phyloP scores from a whole-genome alignment of 2,888 invertebrate species.

The Podotricha telesiphe region DNA sequence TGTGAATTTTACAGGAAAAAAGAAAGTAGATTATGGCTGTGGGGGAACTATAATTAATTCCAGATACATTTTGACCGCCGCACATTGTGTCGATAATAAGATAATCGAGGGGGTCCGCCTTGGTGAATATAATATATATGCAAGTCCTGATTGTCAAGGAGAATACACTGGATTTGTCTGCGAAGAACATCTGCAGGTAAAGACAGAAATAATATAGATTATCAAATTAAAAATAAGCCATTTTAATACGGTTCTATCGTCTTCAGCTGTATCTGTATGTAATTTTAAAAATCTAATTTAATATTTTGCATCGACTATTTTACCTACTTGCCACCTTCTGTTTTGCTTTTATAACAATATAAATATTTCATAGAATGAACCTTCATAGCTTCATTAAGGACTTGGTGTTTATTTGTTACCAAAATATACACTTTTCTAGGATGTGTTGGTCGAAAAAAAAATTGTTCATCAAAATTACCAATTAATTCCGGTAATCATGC shows the following conservation, averaged over 20 bases:
- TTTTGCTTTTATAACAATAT: too few species aligned
- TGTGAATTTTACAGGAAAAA: slow-evolving; percentile 37
- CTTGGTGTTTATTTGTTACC: background rate
- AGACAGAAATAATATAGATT: background rate
- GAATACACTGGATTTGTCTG: slow-evolving; percentile 30
- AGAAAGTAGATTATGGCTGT: slow-evolving; percentile 61
- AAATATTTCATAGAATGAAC: background rate
- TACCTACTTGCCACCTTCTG: background rate
- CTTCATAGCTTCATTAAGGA: background rate
- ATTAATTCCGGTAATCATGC: background rate
- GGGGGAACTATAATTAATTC: slow-evolving; percentile 56
- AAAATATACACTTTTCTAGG: slow-evolving; percentile 23
- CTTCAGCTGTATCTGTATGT: background rate
- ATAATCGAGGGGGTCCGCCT: slow-evolving; percentile 44
- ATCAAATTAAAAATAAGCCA: background rate
- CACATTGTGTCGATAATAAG: slow-evolving; percentile 43
- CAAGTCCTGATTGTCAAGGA: slow-evolving; percentile 42
- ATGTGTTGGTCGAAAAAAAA: slow-evolving; percentile 31
- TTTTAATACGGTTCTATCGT: background rate
- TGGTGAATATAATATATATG: slow-evolving; percentile 44
- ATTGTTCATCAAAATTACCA: slow-evolving; percentile 32
- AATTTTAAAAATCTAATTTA: background rate
- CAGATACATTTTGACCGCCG: slow-evolving; percentile 47
- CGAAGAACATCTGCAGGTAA: slow-evolving; percentile 45
- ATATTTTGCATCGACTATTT: background rate